Conservation (phyloP, 2,797 vertebrate genomes). For the Myotis findleyi region DNA sequence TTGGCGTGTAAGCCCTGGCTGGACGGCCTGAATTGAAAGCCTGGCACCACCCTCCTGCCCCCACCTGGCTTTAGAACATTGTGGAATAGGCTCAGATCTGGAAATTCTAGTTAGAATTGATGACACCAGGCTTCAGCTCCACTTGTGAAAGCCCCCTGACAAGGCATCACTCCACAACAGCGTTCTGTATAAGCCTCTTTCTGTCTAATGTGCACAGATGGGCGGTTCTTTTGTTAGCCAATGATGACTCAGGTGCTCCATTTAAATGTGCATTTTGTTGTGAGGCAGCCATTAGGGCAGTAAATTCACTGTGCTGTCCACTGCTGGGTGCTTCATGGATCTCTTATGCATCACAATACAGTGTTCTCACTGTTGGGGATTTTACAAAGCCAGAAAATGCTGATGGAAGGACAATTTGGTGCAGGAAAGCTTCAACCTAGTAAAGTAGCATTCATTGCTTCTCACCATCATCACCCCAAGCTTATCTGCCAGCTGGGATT, state of each 20-base stretch:
- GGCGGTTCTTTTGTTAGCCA: slow-evolving; percentile 72
- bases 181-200: background rate
- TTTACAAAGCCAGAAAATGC: slow-evolving; percentile 50
- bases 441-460: background rate
- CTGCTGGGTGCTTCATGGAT: background rate
- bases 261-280: slow-evolving; percentile 54
- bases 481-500: background rate
- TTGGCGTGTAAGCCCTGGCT: background rate
- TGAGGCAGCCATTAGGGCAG: background rate
- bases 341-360: background rate
- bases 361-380: background rate
- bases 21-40: slow-evolving; percentile 17
- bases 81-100: slow-evolving; percentile 55
- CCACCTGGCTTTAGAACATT: slow-evolving; percentile 56
- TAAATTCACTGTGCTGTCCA: background rate
- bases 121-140: slow-evolving; percentile 48
- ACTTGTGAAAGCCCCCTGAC: slow-evolving; percentile 44
- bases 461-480: background rate
- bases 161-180: slow-evolving; percentile 48
- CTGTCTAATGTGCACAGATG: slow-evolving; percentile 66
- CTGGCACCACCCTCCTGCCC: background rate
- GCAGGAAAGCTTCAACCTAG: background rate
- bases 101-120: slow-evolving; percentile 40
- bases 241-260: slow-evolving; percentile 51
- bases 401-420: slow-evolving; percentile 28